phyloP scores from a whole-genome alignment of 2,797 vertebrate genomes.

The Mareca penelope region DNA sequence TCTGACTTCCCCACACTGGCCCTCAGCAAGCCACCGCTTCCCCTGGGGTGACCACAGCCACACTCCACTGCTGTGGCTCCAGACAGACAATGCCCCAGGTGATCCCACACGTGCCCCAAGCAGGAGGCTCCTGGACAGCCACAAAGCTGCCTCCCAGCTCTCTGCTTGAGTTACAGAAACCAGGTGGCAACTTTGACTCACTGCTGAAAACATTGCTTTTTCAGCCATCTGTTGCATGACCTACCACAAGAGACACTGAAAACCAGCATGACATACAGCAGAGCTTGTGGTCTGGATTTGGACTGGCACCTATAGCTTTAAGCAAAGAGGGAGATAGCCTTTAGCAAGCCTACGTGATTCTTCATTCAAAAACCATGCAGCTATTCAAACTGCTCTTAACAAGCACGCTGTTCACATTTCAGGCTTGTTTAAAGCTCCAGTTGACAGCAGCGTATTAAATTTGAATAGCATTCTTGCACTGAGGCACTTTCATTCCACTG shows the following conservation, averaged over 20 bases:
- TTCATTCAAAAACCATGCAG: neutral
- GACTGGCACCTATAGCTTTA: neutral
- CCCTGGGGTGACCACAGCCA: too few species aligned
- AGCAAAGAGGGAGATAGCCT: neutral
- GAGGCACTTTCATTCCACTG: neutral
- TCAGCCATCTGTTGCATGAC: neutral
- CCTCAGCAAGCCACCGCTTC: too few species aligned
- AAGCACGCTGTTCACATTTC: neutral
- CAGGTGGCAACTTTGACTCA: neutral
- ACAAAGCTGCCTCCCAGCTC: too few species aligned
- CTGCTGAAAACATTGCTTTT: neutral
- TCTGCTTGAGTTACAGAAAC: too few species aligned
- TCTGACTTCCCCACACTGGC: neutral
- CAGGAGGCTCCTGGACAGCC: too few species aligned
- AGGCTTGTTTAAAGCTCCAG: neutral
- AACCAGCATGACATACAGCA: accelerated
- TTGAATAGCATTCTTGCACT: neutral
- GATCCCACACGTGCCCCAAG: constrained; percentile 1
- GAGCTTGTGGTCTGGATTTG: neutral
- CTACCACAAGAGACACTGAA: neutral
- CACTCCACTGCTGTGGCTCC: constrained; percentile 71
- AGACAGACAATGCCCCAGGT: constrained; percentile 79
- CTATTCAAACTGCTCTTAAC: neutral
- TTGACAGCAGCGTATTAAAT: neutral
- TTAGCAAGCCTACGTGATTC: neutral